Percentiles rank a stretch among this genome's conserved stretches.
Evolutionary conservation across 2,797 vertebrate species (phyloP).

Genomic region (Mormyrus hasselquistii): DNA sequence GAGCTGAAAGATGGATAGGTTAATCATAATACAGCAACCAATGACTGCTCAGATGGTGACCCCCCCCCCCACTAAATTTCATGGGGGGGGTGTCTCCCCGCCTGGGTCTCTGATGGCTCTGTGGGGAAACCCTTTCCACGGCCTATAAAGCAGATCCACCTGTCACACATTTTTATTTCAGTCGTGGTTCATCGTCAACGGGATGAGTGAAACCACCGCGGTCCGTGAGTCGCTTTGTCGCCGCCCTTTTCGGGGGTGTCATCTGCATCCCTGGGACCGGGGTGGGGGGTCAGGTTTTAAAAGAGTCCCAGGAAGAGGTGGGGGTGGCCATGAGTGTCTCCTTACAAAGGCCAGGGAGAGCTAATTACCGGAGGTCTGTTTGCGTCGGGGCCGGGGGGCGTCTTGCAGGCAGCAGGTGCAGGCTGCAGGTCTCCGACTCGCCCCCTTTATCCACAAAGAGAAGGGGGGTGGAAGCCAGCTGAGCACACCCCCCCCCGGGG

Average conservation of each 20-base stretch:
- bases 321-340: constrained; percentile 20
- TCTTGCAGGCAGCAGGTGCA: constrained; percentile 41
- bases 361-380: constrained; percentile 20
- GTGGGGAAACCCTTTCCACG: background rate
- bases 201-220: background rate
- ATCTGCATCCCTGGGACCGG: background rate
- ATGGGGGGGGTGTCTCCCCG: background rate
- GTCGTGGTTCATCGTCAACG: background rate
- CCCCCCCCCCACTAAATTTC: too few species aligned
- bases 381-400: background rate
- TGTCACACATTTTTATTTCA: background rate
- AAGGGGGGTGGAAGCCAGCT: constrained; percentile 37
- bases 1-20: background rate
- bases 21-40: background rate
- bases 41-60: background rate
- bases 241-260: background rate
- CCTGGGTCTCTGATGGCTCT: background rate
- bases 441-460: constrained; percentile 38
- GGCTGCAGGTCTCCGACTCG: constrained; percentile 37
- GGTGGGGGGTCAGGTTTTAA: background rate
- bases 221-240: background rate
- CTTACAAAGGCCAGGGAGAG: background rate
- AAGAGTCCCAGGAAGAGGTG: background rate
- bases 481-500: constrained; percentile 36
- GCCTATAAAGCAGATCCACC: background rate